Conservation (phyloP, 1,140 invertebrate species). For the Neodiprion fabricii region DNA sequence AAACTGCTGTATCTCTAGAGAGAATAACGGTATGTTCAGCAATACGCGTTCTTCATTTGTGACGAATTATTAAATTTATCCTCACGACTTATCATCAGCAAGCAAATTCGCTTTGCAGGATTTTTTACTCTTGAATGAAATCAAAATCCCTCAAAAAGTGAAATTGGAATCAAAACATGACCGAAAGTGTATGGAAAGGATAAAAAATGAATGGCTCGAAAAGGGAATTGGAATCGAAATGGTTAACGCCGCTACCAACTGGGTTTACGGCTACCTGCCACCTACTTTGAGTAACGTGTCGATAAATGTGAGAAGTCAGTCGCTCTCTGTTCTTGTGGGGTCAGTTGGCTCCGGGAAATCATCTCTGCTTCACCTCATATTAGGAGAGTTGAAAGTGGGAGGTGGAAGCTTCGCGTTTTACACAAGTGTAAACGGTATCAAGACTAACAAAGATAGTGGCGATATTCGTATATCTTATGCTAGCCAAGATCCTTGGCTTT, state of each 20-base stretch:
- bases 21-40: constrained; percentile 54
- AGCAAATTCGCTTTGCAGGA: constrained; percentile 57
- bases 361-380: constrained; percentile 73
- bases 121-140: constrained; percentile 69
- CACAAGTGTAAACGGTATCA: constrained; percentile 2
- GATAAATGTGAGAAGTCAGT: constrained; percentile 68
- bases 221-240: constrained; percentile 25
- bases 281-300: constrained; percentile 67
- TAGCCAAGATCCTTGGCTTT: constrained; percentile 80
- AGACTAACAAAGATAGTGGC: constrained; percentile 36
- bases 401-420: constrained; percentile 64
- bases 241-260: constrained; percentile 51
- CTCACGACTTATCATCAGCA: constrained; percentile 16
- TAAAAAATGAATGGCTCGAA: neutral
- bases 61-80: neutral
- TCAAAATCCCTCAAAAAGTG: constrained; percentile 27
- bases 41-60: neutral
- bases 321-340: constrained; percentile 78
- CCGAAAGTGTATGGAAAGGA: neutral
- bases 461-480: constrained; percentile 74
- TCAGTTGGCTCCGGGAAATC: constrained; percentile 82
- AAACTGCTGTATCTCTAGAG: constrained; percentile 72
- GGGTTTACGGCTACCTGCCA: constrained; percentile 47
- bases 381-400: constrained; percentile 73
- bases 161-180: constrained; percentile 2